Conservation (phyloP, 2,888 invertebrate genomes). For the Matsumyia berberina region DNA sequence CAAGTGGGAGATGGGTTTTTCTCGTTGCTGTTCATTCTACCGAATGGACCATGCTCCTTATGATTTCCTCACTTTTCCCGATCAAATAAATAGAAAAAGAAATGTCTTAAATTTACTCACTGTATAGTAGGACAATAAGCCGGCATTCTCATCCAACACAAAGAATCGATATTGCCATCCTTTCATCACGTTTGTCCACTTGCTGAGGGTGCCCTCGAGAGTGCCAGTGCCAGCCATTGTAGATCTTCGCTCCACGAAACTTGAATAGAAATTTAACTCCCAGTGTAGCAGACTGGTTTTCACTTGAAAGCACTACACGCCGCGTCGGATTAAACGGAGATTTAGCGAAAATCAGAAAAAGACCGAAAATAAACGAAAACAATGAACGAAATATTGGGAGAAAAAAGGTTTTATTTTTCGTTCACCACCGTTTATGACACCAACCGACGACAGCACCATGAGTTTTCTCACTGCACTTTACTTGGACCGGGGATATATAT, state of each 20-base stretch:
- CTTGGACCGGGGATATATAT: constrained; percentile 60
- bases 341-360: constrained; percentile 25
- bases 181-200: constrained; percentile 85
- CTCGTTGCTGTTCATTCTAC: neutral
- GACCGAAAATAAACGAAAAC: constrained; percentile 61
- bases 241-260: constrained; percentile 12
- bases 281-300: constrained; percentile 2
- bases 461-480: constrained; percentile 71
- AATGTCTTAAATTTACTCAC: constrained; percentile 85
- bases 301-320: constrained; percentile 2
- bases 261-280: neutral
- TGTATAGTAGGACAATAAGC: constrained; percentile 98
- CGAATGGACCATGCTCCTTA: neutral
- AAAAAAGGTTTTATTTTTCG: constrained; percentile 26
- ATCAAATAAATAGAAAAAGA: neutral
- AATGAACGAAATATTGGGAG: constrained; percentile 18
- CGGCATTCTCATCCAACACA: constrained; percentile 98
- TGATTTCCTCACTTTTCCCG: neutral
- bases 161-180: constrained; percentile 99
- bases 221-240: constrained; percentile 78
- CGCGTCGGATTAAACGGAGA: neutral
- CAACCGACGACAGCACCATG: constrained; percentile 62
- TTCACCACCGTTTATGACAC: constrained; percentile 16
- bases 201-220: constrained; percentile 84
- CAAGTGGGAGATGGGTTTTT: neutral